A percentile compares a stretch with the other conserved stretches of the same genome.
Conservation (phyloP, 2,797 vertebrate genomes). For the Schizopygopsis malacanthus region DNA sequence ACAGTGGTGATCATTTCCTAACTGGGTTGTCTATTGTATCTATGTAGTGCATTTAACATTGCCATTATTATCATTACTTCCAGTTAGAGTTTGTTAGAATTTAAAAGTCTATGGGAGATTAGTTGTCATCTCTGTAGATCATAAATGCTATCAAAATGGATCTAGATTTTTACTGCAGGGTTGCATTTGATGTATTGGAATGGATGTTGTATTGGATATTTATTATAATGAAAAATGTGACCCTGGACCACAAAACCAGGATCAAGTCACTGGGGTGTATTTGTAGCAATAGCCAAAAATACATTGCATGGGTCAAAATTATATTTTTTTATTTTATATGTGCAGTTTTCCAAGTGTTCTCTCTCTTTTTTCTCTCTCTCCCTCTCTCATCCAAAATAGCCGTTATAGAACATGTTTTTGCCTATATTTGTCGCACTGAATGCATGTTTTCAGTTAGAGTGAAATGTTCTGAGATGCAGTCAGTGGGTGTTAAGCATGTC, state of each 20-base stretch:
- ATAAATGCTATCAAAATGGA: no score
- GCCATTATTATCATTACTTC: background rate
- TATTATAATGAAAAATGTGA: no score
- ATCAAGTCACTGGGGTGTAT: no score
- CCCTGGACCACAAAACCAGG: no score
- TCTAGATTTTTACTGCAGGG: no score
- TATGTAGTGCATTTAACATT: background rate
- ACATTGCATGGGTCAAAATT: no score
- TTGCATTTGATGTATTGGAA: no score
- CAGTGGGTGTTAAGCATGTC: slow-evolving; percentile 2
- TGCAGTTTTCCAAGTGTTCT: background rate
- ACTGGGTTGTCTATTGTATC: background rate
- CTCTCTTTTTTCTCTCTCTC: no score
- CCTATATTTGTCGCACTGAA: background rate
- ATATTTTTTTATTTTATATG: background rate
- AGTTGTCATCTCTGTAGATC: no score
- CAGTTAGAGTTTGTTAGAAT: background rate
- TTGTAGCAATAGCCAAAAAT: no score
- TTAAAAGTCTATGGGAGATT: background rate
- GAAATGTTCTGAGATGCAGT: slow-evolving; percentile 1
- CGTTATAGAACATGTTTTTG: background rate
- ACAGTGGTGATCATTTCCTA: background rate
- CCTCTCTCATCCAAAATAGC: background rate
- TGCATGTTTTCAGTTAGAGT: background rate
- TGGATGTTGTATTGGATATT: no score